These are phyloP conservation scores for Taenioides sp. DNA, from an alignment of 2,797 vertebrate species.

Conservation along the genomic window DNA sequence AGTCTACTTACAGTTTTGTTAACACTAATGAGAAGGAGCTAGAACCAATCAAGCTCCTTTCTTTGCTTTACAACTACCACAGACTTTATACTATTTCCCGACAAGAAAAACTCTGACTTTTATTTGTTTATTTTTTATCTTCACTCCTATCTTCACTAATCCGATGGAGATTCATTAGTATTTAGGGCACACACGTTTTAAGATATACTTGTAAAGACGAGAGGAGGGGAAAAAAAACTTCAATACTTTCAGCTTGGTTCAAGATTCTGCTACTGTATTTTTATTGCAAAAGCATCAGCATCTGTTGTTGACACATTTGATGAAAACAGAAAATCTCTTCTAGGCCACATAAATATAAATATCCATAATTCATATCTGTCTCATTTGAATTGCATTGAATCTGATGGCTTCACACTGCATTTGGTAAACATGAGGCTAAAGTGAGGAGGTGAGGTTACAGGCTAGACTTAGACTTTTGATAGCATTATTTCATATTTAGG, in stretches of 20 bases:
- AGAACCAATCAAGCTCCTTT: too few relatives aligned
- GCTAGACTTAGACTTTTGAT: conserved; percentile 1
- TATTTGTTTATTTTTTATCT: too few relatives aligned
- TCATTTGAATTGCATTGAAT: conserved; percentile 13
- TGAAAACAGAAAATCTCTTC: conserved; percentile 4
- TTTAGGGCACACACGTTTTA: background rate
- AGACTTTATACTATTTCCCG: too few relatives aligned
- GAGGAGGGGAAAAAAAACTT: background rate
- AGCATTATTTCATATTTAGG: background rate
- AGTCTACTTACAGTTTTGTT: too few relatives aligned
- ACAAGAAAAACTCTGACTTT: too few relatives aligned
- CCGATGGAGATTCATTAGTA: too few relatives aligned
- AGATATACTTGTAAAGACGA: background rate
- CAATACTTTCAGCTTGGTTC: background rate
- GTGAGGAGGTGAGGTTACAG: background rate
- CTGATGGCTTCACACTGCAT: conserved; percentile 24
- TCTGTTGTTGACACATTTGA: conserved; percentile 4
- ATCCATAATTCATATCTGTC: conserved; percentile 10
- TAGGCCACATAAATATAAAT: conserved; percentile 15
- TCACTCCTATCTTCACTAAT: too few relatives aligned
- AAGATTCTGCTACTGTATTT: conserved; percentile 5
- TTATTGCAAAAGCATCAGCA: background rate
- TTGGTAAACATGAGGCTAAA: conserved; percentile 20
- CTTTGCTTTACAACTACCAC: too few relatives aligned
- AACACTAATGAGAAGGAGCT: too few relatives aligned